Evolutionary conservation across 2,888 invertebrate genomes (phyloP), one percentile per base, ranked within the genome.

Genomic region (Caenorhabditis zanzibari): DNA sequence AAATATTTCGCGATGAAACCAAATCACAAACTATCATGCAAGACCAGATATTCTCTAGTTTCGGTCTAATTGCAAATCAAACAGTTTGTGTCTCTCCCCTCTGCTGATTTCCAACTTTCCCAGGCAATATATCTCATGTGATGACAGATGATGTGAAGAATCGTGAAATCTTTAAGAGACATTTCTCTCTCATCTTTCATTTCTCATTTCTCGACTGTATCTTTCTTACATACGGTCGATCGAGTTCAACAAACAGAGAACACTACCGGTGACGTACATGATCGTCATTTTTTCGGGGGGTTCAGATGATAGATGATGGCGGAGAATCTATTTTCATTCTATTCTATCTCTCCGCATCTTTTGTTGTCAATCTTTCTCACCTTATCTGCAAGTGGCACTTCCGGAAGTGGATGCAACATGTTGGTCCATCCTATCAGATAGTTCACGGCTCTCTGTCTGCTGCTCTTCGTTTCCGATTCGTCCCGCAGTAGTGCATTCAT

Each of bases 371-470:
- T 35, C 24, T 58, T 54, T 44, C 80, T 58, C 22, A 91, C 90
- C 85, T 91, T 90, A 63, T 92, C 91, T 38, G 76, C 81, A 72
- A 92, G 85, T n/a, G 88, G 84, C 14, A 92, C 76, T 63, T 91
- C 90, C 9, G 89, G 86, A 28, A 91, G 87, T 10, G 91, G 91
- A 77, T 90, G 90, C 35, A 92, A 85, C 86, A 89, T 84, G 41
- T 89, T 90, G 28, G 91, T 87, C 91, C 91, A 92, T 16, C 86
- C 85, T 59, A 92, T 88, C 77, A 92, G 59, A 47, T 84, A 79
- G 54, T 87, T 85, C 32, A 91, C 84, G 0, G 88, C 84, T 49
- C 88, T 64, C 44, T 91, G 90, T 26, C 89, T 68, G 28, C 87
- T 80, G 63, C 69, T 85, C 75, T 79, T 80, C 35, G 59, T 68